phyloP scores from a whole-genome alignment of 1,140 invertebrate species.

The Heliconius eleuchia region DNA sequence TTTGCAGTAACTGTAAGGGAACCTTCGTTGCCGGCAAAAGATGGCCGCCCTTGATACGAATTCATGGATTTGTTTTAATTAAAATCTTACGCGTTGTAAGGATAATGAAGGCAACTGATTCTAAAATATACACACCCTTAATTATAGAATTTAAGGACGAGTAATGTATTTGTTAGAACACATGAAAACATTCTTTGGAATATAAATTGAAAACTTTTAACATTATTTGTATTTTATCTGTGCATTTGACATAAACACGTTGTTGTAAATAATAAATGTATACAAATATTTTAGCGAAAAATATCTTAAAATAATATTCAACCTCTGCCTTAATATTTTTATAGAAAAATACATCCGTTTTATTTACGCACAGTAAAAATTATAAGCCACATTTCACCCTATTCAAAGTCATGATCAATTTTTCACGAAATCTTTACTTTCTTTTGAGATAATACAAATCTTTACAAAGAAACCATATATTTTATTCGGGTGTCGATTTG shows the following conservation, averaged over 20 bases:
- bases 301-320: neutral
- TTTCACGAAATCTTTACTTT: constrained; percentile 54
- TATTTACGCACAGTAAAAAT: constrained; percentile 42
- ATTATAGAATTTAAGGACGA: constrained; percentile 32
- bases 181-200: constrained; percentile 4
- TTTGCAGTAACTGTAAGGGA: constrained; percentile 71
- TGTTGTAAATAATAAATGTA: neutral
- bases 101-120: constrained; percentile 72
- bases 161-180: constrained; percentile 8
- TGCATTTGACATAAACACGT: neutral
- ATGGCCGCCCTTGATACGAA: constrained; percentile 67
- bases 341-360: neutral
- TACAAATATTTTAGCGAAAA: neutral
- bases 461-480: constrained; percentile 70
- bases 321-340: neutral
- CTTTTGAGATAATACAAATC: constrained; percentile 50
- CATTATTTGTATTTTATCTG: neutral
- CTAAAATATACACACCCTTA: constrained; percentile 56
- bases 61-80: constrained; percentile 71
- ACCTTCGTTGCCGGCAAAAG: constrained; percentile 71
- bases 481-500: constrained; percentile 77
- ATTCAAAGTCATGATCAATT: constrained; percentile 43
- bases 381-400: neutral
- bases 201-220: neutral
- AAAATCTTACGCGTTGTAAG: constrained; percentile 72